Evolutionary conservation across 2,797 vertebrate genomes (phyloP).

Genomic region (Nyctalus aviator): DNA sequence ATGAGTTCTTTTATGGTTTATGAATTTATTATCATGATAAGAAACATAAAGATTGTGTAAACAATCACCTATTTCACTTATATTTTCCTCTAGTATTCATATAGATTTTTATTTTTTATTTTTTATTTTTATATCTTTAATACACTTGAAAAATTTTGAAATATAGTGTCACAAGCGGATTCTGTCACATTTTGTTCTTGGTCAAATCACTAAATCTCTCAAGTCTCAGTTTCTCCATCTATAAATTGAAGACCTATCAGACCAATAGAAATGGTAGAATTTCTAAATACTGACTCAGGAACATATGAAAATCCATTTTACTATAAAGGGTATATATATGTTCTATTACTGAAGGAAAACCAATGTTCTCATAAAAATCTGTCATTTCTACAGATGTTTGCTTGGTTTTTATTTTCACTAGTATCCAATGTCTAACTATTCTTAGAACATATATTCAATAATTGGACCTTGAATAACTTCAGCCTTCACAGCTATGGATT

Average conservation of each 20-base stretch:
- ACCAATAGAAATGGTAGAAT: background rate
- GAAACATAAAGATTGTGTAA: background rate
- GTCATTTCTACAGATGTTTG: background rate
- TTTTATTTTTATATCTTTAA: constrained; percentile 11
- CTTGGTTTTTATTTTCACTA: background rate
- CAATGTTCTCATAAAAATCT: background rate
- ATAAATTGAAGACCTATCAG: background rate
- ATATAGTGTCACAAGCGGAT: background rate
- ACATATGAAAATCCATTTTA: background rate
- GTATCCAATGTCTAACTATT: background rate
- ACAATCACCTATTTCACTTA: background rate
- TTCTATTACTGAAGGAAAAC: background rate
- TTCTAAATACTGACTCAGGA: background rate
- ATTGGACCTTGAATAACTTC: background rate
- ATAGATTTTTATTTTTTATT: background rate
- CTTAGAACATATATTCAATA: background rate
- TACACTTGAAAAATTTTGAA: constrained; percentile 28
- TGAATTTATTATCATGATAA: background rate
- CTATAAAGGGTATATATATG: background rate
- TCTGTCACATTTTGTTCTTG: background rate
- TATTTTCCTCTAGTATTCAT: background rate
- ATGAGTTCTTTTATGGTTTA: background rate
- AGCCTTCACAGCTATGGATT: background rate
- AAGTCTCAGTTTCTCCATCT: background rate
- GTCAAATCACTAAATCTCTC: background rate